Evolutionary conservation across 1,140 invertebrate species (phyloP).

Genomic region (Colletes latitarsis): DNA sequence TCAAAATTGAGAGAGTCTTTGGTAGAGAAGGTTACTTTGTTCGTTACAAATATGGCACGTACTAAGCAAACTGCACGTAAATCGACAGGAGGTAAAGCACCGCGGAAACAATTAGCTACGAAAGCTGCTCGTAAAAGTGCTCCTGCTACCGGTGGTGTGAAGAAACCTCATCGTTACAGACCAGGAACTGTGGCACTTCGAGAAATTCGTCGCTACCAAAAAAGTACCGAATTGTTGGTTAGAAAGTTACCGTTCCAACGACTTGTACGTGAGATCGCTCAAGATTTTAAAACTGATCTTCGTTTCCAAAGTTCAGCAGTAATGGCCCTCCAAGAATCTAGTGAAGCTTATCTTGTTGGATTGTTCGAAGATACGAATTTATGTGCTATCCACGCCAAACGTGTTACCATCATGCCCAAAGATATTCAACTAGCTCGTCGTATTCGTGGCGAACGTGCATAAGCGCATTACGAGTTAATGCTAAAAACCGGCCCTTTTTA

Average conservation of each 20-base stretch:
- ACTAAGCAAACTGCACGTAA: slow-evolving; percentile 37
- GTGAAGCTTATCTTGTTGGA: no score
- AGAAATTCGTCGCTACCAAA: slow-evolving; percentile 54
- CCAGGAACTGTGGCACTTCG: slow-evolving; percentile 49
- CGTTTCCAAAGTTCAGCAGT: slow-evolving; percentile 42
- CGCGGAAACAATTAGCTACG: no score
- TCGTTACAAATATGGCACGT: slow-evolving; percentile 30
- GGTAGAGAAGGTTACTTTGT: no score
- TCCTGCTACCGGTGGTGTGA: no score
- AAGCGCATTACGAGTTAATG: slow-evolving; percentile 17
- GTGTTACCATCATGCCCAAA: slow-evolving; percentile 79
- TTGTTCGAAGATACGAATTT: no score
- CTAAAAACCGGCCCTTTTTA: slow-evolving; percentile 58
- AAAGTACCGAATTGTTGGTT: slow-evolving; percentile 50
- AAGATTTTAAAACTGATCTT: slow-evolving; percentile 7
- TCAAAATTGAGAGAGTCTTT: not conserved
- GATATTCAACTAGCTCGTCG: slow-evolving; percentile 86
- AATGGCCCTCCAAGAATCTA: slow-evolving; percentile 27
- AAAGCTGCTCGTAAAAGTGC: no score
- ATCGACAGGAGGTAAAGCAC: no score
- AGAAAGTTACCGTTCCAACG: slow-evolving; percentile 51
- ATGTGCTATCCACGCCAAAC: slow-evolving; percentile 12
- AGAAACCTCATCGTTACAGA: slow-evolving; percentile 79
- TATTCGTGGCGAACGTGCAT: slow-evolving; percentile 85
- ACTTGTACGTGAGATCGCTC: slow-evolving; percentile 42